A percentile compares a stretch with the other conserved stretches of the same genome.
These are phyloP conservation scores for Dicroscelio sp. DNA, from an alignment of 2,888 invertebrate species.

Conservation along the genomic window DNA sequence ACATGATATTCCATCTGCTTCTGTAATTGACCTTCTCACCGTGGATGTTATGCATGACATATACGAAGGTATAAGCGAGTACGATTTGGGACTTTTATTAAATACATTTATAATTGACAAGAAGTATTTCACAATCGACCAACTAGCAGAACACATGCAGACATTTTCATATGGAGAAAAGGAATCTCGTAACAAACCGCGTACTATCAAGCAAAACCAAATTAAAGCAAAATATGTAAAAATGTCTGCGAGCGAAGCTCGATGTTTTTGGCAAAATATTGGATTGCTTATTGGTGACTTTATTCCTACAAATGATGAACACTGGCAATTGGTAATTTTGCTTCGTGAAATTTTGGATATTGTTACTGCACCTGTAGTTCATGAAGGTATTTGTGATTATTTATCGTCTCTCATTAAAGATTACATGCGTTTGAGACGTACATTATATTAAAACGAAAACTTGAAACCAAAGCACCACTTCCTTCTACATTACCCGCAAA, in stretches of 20 bases:
- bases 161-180: constrained; percentile 62
- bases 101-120: constrained; percentile 75
- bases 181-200: constrained; percentile 73
- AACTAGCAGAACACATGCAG: constrained; percentile 66
- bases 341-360: constrained; percentile 79
- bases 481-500: background rate
- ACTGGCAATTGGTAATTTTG: constrained; percentile 74
- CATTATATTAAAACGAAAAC: constrained; percentile 58
- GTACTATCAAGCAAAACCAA: constrained; percentile 16
- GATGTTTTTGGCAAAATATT: constrained; percentile 73
- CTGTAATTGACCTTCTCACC: constrained; percentile 42
- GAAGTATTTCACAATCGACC: constrained; percentile 70
- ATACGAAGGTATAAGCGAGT: constrained; percentile 77
- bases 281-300: constrained; percentile 74
- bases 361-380: constrained; percentile 61
- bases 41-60: constrained; percentile 71
- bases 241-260: constrained; percentile 79
- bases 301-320: constrained; percentile 66
- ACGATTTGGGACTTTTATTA: constrained; percentile 80
- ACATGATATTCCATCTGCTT: constrained; percentile 18
- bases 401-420: constrained; percentile 69
- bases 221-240: constrained; percentile 55
- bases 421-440: constrained; percentile 63
- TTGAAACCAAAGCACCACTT: constrained; percentile 8
- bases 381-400: constrained; percentile 54